A percentile compares a stretch with the other conserved stretches of the same genome.
phyloP scores from a whole-genome alignment of 2,888 invertebrate species.

The Synanthedon andrenaeformis region DNA sequence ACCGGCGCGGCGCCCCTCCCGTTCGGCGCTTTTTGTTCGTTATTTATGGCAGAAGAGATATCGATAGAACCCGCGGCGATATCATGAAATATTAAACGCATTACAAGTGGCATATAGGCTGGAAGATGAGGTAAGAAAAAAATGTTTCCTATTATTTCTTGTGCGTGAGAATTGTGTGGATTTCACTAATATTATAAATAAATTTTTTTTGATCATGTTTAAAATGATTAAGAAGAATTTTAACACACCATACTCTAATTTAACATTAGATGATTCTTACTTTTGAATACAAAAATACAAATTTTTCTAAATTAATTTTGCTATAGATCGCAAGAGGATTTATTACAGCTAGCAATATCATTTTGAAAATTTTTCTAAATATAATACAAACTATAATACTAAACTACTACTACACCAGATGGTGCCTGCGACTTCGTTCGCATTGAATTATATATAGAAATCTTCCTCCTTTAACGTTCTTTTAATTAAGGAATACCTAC shows the following conservation, averaged over 20 bases:
- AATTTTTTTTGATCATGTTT: neutral
- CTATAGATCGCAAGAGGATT: no score
- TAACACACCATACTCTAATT: conserved; percentile 3
- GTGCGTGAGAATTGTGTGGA: conserved; percentile 24
- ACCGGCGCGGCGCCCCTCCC: conserved; percentile 27
- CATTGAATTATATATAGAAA: no score
- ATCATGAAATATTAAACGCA: conserved; percentile 70
- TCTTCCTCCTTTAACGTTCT: no score
- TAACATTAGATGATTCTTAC: neutral
- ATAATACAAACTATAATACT: no score
- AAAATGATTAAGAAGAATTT: conserved; percentile 1
- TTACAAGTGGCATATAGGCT: conserved; percentile 67
- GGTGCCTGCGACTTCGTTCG: no score
- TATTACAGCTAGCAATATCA: no score
- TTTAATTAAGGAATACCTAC: no score
- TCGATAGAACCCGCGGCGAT: conserved; percentile 57
- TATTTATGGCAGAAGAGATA: conserved; percentile 63
- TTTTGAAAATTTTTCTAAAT: no score
- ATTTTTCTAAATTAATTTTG: no score
- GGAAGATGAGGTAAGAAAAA: conserved; percentile 65
- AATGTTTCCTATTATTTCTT: conserved; percentile 46
- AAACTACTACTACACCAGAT: no score
- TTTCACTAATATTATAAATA: conserved; percentile 1
- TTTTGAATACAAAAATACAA: no score
- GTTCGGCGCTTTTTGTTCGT: conserved; percentile 47